A percentile compares a stretch with the other conserved stretches of the same genome.
phyloP scores from a whole-genome alignment of 2,113 vertebrate species.

The Chrysemys picta region DNA sequence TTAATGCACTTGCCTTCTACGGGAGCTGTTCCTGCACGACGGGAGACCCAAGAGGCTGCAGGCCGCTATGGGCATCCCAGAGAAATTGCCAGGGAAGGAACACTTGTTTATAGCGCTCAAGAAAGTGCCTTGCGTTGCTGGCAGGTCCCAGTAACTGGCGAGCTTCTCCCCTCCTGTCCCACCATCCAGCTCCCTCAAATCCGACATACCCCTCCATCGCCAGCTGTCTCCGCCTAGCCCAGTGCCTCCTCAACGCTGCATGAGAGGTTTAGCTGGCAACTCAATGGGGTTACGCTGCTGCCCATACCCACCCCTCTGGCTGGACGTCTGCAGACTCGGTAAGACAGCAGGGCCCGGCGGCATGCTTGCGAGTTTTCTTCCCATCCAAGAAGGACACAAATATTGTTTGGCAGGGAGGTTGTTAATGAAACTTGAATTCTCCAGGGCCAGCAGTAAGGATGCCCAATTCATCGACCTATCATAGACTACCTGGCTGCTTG shows the following conservation, averaged over 20 bases:
- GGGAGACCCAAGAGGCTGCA: not conserved
- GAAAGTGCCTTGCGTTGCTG: not conserved
- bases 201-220: not conserved
- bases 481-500: not conserved
- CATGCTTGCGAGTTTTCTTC: not conserved
- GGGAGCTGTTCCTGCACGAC: fast-evolving
- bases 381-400: not conserved
- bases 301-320: not conserved
- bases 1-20: no score
- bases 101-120: not conserved
- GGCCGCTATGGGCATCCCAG: not conserved
- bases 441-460: not conserved
- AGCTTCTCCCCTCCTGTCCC: not conserved
- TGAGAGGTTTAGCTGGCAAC: not conserved
- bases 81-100: not conserved
- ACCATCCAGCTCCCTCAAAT: not conserved
- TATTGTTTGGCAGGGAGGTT: not conserved
- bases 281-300: not conserved
- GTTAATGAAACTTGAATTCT: not conserved
- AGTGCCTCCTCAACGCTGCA: not conserved
- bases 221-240: not conserved
- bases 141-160: not conserved
- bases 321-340: not conserved
- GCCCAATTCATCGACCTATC: not conserved
- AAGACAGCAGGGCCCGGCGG: not conserved